Percentiles rank a stretch among this genome's conserved stretches.
These are phyloP conservation scores for Sussaba pulchella DNA, from an alignment of 2,888 invertebrate genomes.

Conservation along the genomic window DNA sequence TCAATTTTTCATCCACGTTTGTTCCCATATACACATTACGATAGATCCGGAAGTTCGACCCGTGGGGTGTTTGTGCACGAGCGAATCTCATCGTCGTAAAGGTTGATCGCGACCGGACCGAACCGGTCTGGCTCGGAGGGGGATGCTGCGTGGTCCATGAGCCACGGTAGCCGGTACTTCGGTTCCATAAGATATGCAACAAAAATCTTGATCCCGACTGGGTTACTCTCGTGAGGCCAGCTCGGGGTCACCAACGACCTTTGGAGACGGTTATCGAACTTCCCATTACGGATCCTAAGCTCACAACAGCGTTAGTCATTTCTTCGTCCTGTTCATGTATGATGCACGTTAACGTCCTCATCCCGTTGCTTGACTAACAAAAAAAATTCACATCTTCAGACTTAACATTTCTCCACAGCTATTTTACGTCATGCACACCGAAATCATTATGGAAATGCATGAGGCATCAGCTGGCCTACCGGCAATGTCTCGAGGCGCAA, in stretches of 20 bases:
- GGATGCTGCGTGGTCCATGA: constrained; percentile 71
- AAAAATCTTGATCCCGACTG: constrained; percentile 66
- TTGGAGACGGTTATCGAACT: constrained; percentile 69
- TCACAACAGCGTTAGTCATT: constrained; percentile 29
- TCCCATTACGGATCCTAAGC: background rate
- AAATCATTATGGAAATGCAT: constrained; percentile 19
- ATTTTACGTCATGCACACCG: background rate
- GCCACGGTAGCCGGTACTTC: constrained; percentile 40
- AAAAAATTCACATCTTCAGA: no score
- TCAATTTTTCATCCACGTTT: background rate
- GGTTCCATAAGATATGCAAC: constrained; percentile 69
- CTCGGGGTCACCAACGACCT: constrained; percentile 72
- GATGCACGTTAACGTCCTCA: no score
- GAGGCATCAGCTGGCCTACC: constrained; percentile 25
- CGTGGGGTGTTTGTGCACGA: constrained; percentile 12
- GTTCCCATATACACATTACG: constrained; percentile 2
- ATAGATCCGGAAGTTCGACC: constrained; percentile 23
- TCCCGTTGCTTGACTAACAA: background rate
- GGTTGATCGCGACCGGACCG: no score
- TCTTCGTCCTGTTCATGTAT: constrained; percentile 15
- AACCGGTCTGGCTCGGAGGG: constrained; percentile 63
- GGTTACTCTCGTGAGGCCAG: constrained; percentile 63
- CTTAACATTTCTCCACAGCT: constrained; percentile 29
- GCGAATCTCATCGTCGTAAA: no score
- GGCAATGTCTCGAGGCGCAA: constrained; percentile 18